Percentiles rank a stretch among this genome's conserved stretches.
These are phyloP conservation scores for Ostrea edulis DNA, from an alignment of 1,140 invertebrate genomes.

Conservation along the genomic window DNA sequence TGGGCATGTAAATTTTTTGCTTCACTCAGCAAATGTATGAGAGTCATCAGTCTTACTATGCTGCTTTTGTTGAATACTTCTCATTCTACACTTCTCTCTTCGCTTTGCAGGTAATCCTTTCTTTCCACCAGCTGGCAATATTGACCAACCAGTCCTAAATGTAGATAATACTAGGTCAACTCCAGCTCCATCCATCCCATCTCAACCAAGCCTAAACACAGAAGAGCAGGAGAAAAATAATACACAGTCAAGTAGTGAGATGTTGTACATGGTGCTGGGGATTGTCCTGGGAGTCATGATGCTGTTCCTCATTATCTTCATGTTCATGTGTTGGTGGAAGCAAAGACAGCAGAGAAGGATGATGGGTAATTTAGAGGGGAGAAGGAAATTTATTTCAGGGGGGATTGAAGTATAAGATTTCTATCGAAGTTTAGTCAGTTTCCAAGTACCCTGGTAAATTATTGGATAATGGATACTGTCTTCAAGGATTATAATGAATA, in stretches of 20 bases:
- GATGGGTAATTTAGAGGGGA: constrained; percentile 64
- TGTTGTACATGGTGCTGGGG: constrained; percentile 78
- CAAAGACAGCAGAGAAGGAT: constrained; percentile 76
- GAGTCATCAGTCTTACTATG: no score
- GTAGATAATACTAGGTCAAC: neutral
- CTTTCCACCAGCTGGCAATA: neutral
- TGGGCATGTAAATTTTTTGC: no score
- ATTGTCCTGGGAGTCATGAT: constrained; percentile 77
- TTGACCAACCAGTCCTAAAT: neutral
- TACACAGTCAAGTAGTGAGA: constrained; percentile 71
- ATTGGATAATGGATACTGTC: no score
- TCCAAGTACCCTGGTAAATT: neutral
- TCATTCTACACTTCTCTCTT: neutral
- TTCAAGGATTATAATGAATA: no score
- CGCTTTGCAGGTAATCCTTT: constrained; percentile 5
- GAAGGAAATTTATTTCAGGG: neutral
- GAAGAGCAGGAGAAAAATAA: constrained; percentile 1
- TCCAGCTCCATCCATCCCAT: constrained; percentile 7
- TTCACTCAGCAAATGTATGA: no score
- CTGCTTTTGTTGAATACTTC: no score
- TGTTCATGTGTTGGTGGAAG: constrained; percentile 78
- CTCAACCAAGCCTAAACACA: neutral
- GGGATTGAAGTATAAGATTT: neutral
- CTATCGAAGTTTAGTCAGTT: neutral
- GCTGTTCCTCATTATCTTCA: constrained; percentile 76